Evolutionary conservation across 2,113 vertebrate species (phyloP).

Genomic region (Nanger granti): DNA sequence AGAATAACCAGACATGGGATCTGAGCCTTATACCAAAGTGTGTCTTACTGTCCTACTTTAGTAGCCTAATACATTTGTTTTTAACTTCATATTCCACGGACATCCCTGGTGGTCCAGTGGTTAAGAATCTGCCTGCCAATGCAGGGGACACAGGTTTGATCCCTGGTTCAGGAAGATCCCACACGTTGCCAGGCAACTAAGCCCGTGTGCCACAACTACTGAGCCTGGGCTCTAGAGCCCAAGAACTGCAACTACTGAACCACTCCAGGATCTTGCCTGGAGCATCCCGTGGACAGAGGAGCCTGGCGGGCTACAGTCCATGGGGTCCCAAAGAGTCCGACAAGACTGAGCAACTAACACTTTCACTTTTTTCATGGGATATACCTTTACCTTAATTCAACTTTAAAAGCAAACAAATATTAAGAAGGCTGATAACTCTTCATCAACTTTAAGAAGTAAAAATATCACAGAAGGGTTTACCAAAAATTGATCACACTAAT

Average conservation of each 20-base stretch:
- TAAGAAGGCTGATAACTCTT: neutral
- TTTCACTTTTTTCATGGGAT: neutral
- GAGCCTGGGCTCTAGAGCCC: neutral
- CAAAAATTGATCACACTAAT: neutral
- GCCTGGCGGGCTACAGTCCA: neutral
- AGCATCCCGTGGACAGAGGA: neutral
- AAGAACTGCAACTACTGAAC: neutral
- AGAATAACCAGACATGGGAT: neutral
- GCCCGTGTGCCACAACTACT: neutral
- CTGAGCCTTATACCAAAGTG: too few relatives aligned
- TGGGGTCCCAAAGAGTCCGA: accelerated
- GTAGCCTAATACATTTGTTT: neutral
- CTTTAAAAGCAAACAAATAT: neutral
- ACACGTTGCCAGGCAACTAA: neutral
- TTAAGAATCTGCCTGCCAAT: neutral
- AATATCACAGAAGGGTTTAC: neutral
- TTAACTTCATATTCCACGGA: neutral
- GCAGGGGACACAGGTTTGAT: neutral
- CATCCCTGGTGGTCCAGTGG: neutral
- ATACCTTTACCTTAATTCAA: neutral
- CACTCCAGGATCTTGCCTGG: neutral
- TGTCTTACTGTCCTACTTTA: neutral
- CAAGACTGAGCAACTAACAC: neutral
- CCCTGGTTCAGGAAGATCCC: neutral
- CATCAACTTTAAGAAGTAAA: neutral